Evolutionary conservation across 2,888 invertebrate species (phyloP), one percentile per base, ranked within the genome.

Genomic region (Oxyscelio sp.): DNA sequence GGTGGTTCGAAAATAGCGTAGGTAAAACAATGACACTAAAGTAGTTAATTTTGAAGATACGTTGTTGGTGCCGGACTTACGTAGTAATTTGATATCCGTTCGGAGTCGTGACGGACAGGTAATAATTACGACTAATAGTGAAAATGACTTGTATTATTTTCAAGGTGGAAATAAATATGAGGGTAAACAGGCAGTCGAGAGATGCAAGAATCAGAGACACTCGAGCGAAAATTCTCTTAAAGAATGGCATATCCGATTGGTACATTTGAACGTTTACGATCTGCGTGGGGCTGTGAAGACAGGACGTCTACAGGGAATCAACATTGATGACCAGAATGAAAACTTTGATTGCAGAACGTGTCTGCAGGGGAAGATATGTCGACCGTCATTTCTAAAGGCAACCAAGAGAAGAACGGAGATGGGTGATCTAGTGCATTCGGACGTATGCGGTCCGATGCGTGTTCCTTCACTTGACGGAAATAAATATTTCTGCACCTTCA

Each of bases 401-500:
- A n/a, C 8, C 48, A 40, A 58, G 1, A 73, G 59, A 15, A 73
- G 13, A 15, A 59, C 73, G 2, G 8, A 3, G 3, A 13, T 63
- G 15, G 38, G 88, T 17, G 85, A 89, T 6, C 75, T 89, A 11
- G 73, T 90, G 6, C 89, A 38, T 38, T 9, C n/a, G 11, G 38
- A 38, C n/a, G 13, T 38, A 3, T 38, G 38, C 38, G 38, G 38
- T 6, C 38, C 38, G n/a, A 38, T 38, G 38, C 38, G 38, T 11
- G 11, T 38, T 6, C 13, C 45, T 21, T 88, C 87, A 5, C 43
- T 56, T 19, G 86, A 84, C 31, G 48, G 77, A 19, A 48, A 79
- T 8, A 82, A 48, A 40, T 90, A 89, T 75, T 86, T 89, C 31
- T 54, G 87, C 8, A 87, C 87, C 2, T 90, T 90, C 45, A 88